phyloP scores from a whole-genome alignment of 2,888 invertebrate genomes.

The Leptura quadrifasciata region DNA sequence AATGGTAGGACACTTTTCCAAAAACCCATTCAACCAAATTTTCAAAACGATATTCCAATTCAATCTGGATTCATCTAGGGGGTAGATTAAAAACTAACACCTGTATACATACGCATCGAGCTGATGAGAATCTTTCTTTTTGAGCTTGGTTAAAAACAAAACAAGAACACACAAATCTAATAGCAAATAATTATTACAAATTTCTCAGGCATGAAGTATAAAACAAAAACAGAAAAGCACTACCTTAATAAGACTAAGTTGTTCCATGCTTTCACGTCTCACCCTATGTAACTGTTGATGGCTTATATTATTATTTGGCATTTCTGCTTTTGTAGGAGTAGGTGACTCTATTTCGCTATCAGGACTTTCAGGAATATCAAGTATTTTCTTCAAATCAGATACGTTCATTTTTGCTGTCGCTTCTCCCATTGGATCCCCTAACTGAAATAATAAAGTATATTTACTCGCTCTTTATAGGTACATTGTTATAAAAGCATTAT shows the following conservation, averaged over 20 bases:
- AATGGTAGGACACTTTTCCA: too few species aligned
- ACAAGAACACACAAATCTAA: not conserved
- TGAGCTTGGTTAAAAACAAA: too few species aligned
- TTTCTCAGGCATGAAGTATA: constrained; percentile 18
- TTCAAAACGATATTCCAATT: too few species aligned
- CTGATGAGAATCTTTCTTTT: too few species aligned
- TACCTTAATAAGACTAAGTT: constrained; percentile 94
- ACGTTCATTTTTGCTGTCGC: constrained; percentile 96
- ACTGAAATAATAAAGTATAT: constrained; percentile 71
- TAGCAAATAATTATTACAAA: not conserved
- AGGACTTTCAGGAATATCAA: constrained; percentile 82
- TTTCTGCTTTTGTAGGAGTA: constrained; percentile 42
- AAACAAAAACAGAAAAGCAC: constrained; percentile 55
- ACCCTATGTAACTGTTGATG: constrained; percentile 77
- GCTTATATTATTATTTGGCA: constrained; percentile 52
- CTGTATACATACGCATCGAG: too few species aligned
- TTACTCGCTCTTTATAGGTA: not conserved
- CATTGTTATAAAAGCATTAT: not conserved
- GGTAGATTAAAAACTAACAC: too few species aligned
- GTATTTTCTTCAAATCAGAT: constrained; percentile 88
- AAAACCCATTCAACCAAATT: too few species aligned
- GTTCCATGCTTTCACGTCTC: constrained; percentile 95
- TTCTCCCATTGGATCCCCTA: constrained; percentile 93
- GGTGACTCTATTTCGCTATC: constrained; percentile 61
- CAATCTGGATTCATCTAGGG: too few species aligned